phyloP scores from a whole-genome alignment of 2,113 vertebrate species.

The Bos javanicus region DNA sequence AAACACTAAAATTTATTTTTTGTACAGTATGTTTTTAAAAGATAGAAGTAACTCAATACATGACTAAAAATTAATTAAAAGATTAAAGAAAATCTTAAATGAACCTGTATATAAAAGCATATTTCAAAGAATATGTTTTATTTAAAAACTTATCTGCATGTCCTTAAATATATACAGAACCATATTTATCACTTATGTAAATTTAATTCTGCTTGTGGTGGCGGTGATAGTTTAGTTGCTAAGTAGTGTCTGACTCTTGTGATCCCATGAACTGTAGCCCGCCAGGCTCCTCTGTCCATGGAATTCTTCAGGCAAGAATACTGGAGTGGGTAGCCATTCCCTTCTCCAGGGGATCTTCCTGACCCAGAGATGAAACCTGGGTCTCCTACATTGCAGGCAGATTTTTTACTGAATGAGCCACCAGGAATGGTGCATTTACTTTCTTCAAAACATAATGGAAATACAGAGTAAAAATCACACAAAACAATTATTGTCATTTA shows the following conservation, averaged over 20 bases:
- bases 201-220: not conserved
- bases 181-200: not conserved
- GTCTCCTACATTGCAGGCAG: no score
- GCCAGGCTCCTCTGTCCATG: not conserved
- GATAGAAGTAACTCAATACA: not conserved
- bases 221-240: fast-evolving
- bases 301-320: not conserved
- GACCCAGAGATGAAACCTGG: no score
- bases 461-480: not conserved
- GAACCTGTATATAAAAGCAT: not conserved
- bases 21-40: not conserved
- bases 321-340: no score
- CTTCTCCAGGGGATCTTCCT: no score
- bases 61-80: not conserved
- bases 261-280: not conserved
- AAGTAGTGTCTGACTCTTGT: not conserved
- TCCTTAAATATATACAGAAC: not conserved
- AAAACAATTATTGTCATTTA: not conserved
- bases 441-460: not conserved
- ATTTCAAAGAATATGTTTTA: not conserved
- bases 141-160: not conserved
- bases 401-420: no score
- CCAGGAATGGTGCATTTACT: not conserved
- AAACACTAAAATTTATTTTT: not conserved
- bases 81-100: not conserved